These are phyloP conservation scores for Pristionchus mayeri DNA, from an alignment of 2,888 invertebrate genomes.

Conservation along the genomic window DNA sequence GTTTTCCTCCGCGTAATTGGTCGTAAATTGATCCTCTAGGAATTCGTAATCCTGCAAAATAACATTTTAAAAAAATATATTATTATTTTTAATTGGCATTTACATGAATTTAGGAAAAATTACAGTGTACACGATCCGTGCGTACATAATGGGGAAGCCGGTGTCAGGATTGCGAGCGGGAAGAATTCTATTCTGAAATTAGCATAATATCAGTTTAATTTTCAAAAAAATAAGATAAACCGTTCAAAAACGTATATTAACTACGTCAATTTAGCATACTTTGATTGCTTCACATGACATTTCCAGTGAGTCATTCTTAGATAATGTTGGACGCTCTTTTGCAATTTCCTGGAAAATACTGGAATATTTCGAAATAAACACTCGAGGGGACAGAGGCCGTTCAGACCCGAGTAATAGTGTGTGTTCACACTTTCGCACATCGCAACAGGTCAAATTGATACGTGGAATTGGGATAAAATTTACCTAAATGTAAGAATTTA, in stretches of 20 bases:
- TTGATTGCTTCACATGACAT: neutral
- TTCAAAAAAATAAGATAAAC: no score
- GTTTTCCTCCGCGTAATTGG: slow-evolving; percentile 8
- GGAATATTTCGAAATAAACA: neutral
- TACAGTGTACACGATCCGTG: slow-evolving; percentile 2
- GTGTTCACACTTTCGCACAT: no score
- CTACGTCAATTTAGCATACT: no score
- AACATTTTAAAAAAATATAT: neutral
- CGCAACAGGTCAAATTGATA: no score
- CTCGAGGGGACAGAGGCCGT: no score
- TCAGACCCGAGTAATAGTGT: no score
- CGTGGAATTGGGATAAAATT: no score
- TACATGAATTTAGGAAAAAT: no score
- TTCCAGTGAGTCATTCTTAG: neutral
- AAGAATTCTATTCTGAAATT: neutral
- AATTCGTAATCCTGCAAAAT: slow-evolving; percentile 28
- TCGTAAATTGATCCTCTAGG: slow-evolving; percentile 1
- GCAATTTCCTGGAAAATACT: slow-evolving; percentile 5
- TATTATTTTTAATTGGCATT: no score
- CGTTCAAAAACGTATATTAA: no score
- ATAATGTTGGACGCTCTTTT: neutral
- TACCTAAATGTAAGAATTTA: no score
- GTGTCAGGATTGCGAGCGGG: slow-evolving; percentile 14
- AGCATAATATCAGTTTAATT: neutral
- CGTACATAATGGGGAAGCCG: slow-evolving; percentile 31